Percentiles rank a stretch among this genome's conserved stretches.
Conservation (phyloP, 2,113 vertebrate genomes). For the Hyperoodon ampullatus region DNA sequence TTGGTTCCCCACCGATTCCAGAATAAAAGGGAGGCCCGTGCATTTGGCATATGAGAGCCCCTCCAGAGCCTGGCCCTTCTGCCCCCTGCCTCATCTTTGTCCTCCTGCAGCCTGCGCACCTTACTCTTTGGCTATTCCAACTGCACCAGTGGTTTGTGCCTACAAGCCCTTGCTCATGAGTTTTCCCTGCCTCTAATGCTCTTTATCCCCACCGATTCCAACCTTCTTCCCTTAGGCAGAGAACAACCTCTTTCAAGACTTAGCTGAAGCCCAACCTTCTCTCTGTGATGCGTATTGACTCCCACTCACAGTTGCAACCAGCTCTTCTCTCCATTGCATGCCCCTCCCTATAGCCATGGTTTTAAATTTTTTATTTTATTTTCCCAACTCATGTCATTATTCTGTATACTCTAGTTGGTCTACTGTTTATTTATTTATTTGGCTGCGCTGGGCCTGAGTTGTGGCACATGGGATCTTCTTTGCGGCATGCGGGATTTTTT, state of each 20-base stretch:
- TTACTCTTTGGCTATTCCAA: background rate
- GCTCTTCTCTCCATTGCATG: background rate
- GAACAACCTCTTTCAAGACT: background rate
- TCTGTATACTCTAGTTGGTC: background rate
- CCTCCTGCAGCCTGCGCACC: background rate
- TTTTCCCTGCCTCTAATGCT: background rate
- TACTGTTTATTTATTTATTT: background rate
- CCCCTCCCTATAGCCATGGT: background rate
- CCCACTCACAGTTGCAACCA: background rate
- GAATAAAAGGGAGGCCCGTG: background rate
- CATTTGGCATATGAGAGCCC: background rate
- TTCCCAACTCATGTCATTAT: background rate
- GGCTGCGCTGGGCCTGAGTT: no score
- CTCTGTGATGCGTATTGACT: background rate
- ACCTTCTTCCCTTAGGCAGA: background rate
- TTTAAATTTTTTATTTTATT: background rate
- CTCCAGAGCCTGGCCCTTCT: background rate
- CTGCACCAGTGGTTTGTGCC: background rate
- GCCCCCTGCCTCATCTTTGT: background rate
- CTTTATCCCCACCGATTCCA: background rate
- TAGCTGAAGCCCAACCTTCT: background rate
- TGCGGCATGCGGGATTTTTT: no score
- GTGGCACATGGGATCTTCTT: no score
- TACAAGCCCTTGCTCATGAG: background rate
- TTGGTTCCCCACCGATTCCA: background rate